A percentile compares a stretch with the other conserved stretches of the same genome.
phyloP scores from a whole-genome alignment of 1,140 invertebrate genomes.

The Vollenhovia emeryi region DNA sequence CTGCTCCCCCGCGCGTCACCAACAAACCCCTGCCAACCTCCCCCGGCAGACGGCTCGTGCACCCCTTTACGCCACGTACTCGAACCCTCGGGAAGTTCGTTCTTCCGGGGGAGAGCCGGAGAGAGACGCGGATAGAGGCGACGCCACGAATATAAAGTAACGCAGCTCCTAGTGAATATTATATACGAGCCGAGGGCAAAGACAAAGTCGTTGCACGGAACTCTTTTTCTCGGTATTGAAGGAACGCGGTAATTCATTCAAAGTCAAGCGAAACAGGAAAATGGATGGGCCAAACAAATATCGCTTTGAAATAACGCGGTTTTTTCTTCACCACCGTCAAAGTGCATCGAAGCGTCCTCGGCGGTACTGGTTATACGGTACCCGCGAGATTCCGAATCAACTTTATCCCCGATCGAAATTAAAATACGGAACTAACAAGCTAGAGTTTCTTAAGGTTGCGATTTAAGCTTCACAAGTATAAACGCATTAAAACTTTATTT shows the following conservation, averaged over 20 bases:
- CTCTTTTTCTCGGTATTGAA: conserved; percentile 55
- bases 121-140: conserved; percentile 52
- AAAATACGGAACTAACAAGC: conserved; percentile 9
- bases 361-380: neutral
- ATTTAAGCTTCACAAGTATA: conserved; percentile 16
- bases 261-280: conserved; percentile 52
- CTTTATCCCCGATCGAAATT: conserved; percentile 3
- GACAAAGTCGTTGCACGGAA: conserved; percentile 58
- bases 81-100: conserved; percentile 66
- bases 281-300: conserved; percentile 22
- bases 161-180: conserved; percentile 65
- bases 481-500: conserved; percentile 43
- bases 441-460: conserved; percentile 39
- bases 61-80: conserved; percentile 68
- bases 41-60: conserved; percentile 49
- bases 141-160: conserved; percentile 70
- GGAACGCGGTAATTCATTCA: conserved; percentile 53
- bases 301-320: conserved; percentile 6
- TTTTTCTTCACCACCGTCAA: neutral
- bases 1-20: conserved; percentile 66
- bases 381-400: neutral
- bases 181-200: conserved; percentile 59
- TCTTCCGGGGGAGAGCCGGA: conserved; percentile 54
- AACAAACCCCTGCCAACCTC: conserved; percentile 55
- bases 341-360: neutral